These are phyloP conservation scores for Meiosimyza platycephala DNA, from an alignment of 2,888 invertebrate genomes.

Conservation along the genomic window DNA sequence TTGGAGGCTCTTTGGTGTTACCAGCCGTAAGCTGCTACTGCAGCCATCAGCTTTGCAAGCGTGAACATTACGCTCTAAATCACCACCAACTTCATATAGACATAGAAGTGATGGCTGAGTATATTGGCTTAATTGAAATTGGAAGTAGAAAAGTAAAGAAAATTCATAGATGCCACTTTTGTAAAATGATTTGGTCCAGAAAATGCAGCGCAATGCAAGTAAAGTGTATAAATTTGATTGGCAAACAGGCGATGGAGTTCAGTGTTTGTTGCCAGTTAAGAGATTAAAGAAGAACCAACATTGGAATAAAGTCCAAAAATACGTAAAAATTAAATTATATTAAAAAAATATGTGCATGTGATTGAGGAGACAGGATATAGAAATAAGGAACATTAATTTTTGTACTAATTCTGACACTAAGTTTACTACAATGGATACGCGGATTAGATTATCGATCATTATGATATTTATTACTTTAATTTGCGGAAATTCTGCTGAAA, in stretches of 20 bases:
- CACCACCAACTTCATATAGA: constrained; percentile 44
- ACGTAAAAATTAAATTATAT: constrained; percentile 16
- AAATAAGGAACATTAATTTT: constrained; percentile 13
- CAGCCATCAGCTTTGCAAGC: constrained; percentile 43
- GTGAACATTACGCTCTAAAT: constrained; percentile 61
- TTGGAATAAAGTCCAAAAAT: too few relatives aligned
- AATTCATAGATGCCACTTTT: constrained; percentile 8
- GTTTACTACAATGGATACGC: background rate
- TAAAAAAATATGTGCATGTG: too few relatives aligned
- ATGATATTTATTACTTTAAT: background rate
- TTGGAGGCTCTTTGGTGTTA: background rate
- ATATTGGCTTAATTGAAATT: constrained; percentile 29
- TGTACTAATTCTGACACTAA: constrained; percentile 1
- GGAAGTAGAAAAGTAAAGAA: constrained; percentile 34
- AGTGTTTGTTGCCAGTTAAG: constrained; percentile 49
- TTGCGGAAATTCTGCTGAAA: background rate
- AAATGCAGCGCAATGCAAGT: constrained; percentile 43
- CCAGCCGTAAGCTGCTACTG: background rate
- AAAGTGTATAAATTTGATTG: constrained; percentile 60
- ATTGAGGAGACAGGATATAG: too few relatives aligned
- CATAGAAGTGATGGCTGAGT: constrained; percentile 14
- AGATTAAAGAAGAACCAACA: background rate
- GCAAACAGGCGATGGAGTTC: constrained; percentile 56
- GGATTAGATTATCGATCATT: background rate
- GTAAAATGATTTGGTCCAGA: constrained; percentile 27